Base-by-base conservation (phyloP, 2,888 invertebrate genomes). In the Sturmia bella region DNA sequence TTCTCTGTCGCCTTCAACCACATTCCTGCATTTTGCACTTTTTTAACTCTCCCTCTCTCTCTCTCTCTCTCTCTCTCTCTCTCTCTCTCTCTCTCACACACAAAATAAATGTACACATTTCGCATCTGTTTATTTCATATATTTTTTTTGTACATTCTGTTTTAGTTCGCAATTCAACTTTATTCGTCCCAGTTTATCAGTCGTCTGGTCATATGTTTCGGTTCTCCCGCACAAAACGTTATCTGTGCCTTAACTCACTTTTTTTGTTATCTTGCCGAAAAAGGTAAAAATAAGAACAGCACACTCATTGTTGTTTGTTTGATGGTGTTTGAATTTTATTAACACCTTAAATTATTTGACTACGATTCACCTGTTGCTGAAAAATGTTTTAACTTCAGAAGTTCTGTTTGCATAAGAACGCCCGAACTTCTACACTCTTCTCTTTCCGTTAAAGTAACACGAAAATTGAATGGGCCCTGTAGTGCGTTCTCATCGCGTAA, bases 261-360 rank as follows among this genome's bases (percentile, higher is more conserved):
- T 74, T 32, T 5, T 63, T 66, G 41, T 80, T 80, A 80, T 76
- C 70, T 54, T 11, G 37, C 2, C 32, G 19, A 41, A 15, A 24
- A 69, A 54, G n/a, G n/a, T n/a, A 56, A 63, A 37, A 64, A 73
- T 13, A 63, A 61, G n/a, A 56, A 17, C 17, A 6, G 50, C 41
- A 66, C 19, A 37, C 32, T 68, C 69, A 12, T 52, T 69, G 32
- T 32, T 32, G 32, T 66, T 32, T 32, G 32, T 66, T 69, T 76
- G 57, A 68, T 72, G 39, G n/a, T 77, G 19, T 39, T 32, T 37
- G 5, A 39, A 24, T 64, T 56, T 56, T 70, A 70, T 72, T 72
- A 64, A 57, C 78, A 78, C 78, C 48, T n/a, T 68, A n/a, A 69
- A 61, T 78, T 59, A 66, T 66, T 78, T 66, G 50, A 59, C 64